These are phyloP conservation scores for Baccha elongata DNA, from an alignment of 2,888 invertebrate species.

Conservation along the genomic window DNA sequence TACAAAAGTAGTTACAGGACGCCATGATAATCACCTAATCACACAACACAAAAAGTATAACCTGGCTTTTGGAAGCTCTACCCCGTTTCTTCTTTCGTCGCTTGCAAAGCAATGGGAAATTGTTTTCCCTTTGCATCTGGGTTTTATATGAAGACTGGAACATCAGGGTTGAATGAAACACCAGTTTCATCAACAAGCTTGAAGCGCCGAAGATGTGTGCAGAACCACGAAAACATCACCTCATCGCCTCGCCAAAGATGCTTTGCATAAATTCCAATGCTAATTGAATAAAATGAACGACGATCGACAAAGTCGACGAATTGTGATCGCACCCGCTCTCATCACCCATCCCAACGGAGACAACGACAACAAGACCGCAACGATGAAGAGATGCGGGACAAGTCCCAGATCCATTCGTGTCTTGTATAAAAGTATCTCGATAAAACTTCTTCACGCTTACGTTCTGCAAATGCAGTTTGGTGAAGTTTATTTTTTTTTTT, in stretches of 20 bases:
- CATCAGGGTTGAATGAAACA: constrained; percentile 14
- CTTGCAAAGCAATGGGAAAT: constrained; percentile 24
- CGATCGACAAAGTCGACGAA: constrained; percentile 73
- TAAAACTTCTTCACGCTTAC: constrained; percentile 62
- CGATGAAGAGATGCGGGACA: constrained; percentile 21
- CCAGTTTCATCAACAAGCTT: constrained; percentile 58
- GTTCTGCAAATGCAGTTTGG: constrained; percentile 49
- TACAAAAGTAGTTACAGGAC: constrained; percentile 42
- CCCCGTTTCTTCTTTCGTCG: constrained; percentile 9
- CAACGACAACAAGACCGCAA: not conserved
- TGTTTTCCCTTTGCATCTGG: constrained; percentile 27
- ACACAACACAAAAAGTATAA: constrained; percentile 58
- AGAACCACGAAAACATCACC: constrained; percentile 66
- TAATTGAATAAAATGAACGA: constrained; percentile 78
- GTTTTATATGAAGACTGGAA: too few relatives aligned
- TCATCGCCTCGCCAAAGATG: constrained; percentile 62
- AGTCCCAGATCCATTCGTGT: constrained; percentile 37
- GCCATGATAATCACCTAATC: constrained; percentile 74
- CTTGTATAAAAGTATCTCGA: constrained; percentile 53
- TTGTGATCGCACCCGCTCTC: constrained; percentile 73
- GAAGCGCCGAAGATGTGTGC: constrained; percentile 63
- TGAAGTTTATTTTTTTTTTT: not conserved
- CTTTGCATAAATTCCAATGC: constrained; percentile 77
- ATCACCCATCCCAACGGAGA: constrained; percentile 39
- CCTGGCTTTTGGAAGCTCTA: constrained; percentile 34